Evolutionary conservation across 92 coral and sea anemone genomes (phyloP), one percentile per base, ranked within the genome.

Genomic region (Heliopora coerulea): DNA sequence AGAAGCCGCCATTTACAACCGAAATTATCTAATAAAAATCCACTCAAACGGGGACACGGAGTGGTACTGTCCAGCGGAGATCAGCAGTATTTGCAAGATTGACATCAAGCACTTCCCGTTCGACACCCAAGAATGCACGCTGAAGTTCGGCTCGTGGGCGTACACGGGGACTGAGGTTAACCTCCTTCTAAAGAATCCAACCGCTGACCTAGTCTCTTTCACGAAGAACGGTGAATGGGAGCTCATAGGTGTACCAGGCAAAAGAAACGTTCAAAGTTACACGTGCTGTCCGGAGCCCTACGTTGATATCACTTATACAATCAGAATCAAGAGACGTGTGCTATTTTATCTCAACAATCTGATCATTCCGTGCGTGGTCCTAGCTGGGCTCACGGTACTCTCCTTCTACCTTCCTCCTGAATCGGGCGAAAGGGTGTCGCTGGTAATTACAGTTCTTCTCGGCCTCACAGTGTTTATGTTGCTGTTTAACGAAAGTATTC

Each of bases 61-160:
- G 32, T 95, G 99, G 99, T 90, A 35, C 26, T 91, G 93, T 8
- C 99, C 99, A 4, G 89, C 91, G n/a, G 99, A 95, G 69, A 86
- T 95, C 65, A 95, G 91, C 85, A 95, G 99, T 87, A 95, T 95
- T 75, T 95, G 99, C 66, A 84, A 95, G 64, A 90, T 95, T 19
- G 91, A 95, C 65, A 95, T 95, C 70, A 60, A 85, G 19, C 85
- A 74, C 66, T 95, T 95, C 67, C 99, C 99, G 10, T 95, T 95
- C 75, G 99, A 95, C 68, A 82, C 79, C 29, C 99, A 95, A 80
- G 76, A 78, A 52, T 95, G 99, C 12, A 78, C 68, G 26, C 83
- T 95, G n/a, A 80, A 87, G 78, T 95, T 95, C 60, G 99, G 99
- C 37, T 95, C 99, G 28, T 95, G 99, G 99, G 91, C 96, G 0